Conservation (phyloP, 2,797 vertebrate genomes). For the Periparus ater region DNA sequence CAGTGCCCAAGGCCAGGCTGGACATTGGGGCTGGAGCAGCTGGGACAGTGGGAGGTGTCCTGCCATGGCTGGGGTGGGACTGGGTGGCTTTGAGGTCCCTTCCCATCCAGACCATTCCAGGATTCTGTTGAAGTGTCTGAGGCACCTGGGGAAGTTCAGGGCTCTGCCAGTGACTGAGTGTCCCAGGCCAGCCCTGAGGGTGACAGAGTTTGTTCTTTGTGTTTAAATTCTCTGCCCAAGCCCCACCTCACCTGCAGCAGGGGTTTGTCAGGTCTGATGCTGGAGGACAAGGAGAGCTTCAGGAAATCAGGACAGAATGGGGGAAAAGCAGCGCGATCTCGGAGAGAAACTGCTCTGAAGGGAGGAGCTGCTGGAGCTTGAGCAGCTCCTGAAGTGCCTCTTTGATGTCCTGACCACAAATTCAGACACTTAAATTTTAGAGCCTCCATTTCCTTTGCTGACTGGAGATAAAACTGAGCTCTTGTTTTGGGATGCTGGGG, state of each 20-base stretch:
- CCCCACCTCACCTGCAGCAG: neutral
- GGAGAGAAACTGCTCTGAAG: neutral
- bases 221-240: neutral
- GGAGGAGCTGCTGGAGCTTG: neutral
- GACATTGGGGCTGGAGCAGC: neutral
- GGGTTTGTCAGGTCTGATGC: neutral
- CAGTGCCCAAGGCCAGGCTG: neutral
- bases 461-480: neutral
- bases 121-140: neutral
- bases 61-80: neutral
- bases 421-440: neutral
- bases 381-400: neutral
- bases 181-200: neutral
- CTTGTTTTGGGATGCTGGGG: neutral
- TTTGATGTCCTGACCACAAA: neutral
- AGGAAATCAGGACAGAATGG: neutral
- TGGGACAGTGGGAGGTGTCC: neutral
- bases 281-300: neutral
- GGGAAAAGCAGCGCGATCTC: neutral
- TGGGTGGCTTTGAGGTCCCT: rapidly evolving
- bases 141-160: neutral
- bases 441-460: neutral
- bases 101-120: neutral
- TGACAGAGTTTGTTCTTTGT: neutral
- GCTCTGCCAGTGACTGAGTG: rapidly evolving